Conservation (phyloP, 2,113 vertebrate genomes). For the Melozone crissalis region DNA sequence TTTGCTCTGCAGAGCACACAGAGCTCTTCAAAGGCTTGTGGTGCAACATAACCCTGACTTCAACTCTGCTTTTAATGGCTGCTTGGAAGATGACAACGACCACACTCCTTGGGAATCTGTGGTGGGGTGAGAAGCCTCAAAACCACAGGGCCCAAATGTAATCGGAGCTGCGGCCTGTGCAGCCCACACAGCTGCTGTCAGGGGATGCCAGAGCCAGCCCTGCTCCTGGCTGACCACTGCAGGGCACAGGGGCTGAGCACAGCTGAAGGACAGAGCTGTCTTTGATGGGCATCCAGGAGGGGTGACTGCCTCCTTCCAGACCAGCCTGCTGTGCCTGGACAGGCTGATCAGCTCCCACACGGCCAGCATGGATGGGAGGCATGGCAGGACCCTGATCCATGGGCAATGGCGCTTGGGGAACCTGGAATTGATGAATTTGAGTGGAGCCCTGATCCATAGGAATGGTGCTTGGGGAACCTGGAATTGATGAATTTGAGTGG, state of each 20-base stretch:
- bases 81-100: constrained; percentile 58
- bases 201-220: background rate
- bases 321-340: background rate
- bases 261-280: background rate
- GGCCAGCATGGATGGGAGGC: background rate
- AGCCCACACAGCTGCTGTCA: constrained; percentile 34
- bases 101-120: constrained; percentile 12
- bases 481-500: background rate
- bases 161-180: background rate
- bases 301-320: constrained; percentile 10
- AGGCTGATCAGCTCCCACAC: background rate
- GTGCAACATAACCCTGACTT: constrained; percentile 58
- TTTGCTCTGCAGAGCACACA: constrained; percentile 26
- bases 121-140: constrained; percentile 59
- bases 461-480: background rate
- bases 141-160: constrained; percentile 37
- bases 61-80: constrained; percentile 59
- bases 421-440: background rate
- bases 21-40: constrained; percentile 50
- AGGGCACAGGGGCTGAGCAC: background rate
- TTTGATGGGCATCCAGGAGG: constrained; percentile 14
- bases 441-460: background rate
- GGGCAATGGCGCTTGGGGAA: background rate
- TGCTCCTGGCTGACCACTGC: constrained; percentile 19
- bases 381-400: background rate